phyloP scores from a whole-genome alignment of 2,888 invertebrate genomes.

The Tachystola acroxantha region DNA sequence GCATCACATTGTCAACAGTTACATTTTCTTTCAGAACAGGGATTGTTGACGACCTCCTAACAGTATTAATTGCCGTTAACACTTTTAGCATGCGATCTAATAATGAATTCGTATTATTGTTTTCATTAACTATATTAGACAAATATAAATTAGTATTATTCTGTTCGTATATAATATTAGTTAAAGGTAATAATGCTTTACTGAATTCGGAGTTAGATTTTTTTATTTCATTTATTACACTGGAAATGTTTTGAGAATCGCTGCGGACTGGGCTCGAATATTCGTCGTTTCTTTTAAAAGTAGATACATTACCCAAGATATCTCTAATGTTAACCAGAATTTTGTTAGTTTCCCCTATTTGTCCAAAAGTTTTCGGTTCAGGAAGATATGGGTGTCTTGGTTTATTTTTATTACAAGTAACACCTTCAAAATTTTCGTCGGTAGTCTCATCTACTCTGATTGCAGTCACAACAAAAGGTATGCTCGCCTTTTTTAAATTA shows the following conservation, averaged over 20 bases:
- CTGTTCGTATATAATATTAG: neutral
- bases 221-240: conserved; percentile 11
- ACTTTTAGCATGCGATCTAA: conserved; percentile 22
- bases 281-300: neutral
- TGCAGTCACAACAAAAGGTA: conserved; percentile 33
- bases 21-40: conserved; percentile 16
- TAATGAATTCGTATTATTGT: conserved; percentile 18
- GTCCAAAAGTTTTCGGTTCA: neutral
- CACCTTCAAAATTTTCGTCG: conserved; percentile 32
- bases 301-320: conserved; percentile 14
- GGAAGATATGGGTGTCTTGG: neutral
- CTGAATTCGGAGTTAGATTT: conserved; percentile 7
- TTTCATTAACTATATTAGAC: conserved; percentile 6
- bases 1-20: conserved; percentile 16
- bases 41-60: conserved; percentile 5
- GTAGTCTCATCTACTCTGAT: conserved; percentile 24
- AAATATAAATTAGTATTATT: neutral
- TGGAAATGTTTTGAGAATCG: conserved; percentile 8
- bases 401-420: conserved; percentile 25
- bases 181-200: neutral
- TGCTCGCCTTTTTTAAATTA: conserved; percentile 24
- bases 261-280: conserved; percentile 1
- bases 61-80: conserved; percentile 9
- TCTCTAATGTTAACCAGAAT: conserved; percentile 25
- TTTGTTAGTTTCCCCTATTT: conserved; percentile 11